Evolutionary conservation across 2,113 vertebrate species (phyloP).

Genomic region (Cyprinodon tularosa): DNA sequence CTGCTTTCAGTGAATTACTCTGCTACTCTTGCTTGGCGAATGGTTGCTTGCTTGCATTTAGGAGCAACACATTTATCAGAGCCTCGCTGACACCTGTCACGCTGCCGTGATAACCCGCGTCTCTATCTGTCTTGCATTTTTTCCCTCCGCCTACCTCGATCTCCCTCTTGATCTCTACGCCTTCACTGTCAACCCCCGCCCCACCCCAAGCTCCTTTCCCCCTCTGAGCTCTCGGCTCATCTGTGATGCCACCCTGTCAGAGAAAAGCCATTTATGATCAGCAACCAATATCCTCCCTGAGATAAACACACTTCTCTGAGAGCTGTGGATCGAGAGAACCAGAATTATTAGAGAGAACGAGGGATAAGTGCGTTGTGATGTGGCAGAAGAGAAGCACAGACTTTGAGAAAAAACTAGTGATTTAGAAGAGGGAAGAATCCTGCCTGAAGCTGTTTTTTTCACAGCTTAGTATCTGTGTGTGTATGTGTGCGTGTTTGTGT

Average conservation of each 20-base stretch:
- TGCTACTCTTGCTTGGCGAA: background rate
- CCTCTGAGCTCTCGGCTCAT: conserved; percentile 9
- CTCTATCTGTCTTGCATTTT: conserved; percentile 25
- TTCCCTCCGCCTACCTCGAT: conserved; percentile 24
- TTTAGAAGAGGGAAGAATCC: conserved; percentile 8
- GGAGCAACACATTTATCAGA: conserved; percentile 29
- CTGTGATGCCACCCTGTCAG: conserved; percentile 51
- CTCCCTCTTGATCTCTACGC: conserved; percentile 19
- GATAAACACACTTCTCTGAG: conserved; percentile 55
- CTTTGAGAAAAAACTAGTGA: conserved; percentile 10
- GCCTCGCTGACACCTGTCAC: conserved; percentile 47
- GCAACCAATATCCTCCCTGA: conserved; percentile 66
- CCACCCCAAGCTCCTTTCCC: background rate
- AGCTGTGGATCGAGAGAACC: conserved; percentile 24
- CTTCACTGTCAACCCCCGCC: conserved; percentile 3
- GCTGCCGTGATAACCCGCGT: conserved; percentile 42
- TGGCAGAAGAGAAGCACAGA: conserved; percentile 18
- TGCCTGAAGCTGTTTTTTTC: conserved; percentile 36
- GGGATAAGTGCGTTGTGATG: conserved; percentile 26
- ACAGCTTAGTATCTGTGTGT: conserved; percentile 17
- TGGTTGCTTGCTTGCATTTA: conserved; percentile 20
- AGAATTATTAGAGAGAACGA: conserved; percentile 45
- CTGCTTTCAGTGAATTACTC: background rate
- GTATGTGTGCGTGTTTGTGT: background rate
- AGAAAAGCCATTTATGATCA: conserved; percentile 71